phyloP scores from a whole-genome alignment of 2,888 invertebrate genomes.

The Tetragnatha montana region DNA sequence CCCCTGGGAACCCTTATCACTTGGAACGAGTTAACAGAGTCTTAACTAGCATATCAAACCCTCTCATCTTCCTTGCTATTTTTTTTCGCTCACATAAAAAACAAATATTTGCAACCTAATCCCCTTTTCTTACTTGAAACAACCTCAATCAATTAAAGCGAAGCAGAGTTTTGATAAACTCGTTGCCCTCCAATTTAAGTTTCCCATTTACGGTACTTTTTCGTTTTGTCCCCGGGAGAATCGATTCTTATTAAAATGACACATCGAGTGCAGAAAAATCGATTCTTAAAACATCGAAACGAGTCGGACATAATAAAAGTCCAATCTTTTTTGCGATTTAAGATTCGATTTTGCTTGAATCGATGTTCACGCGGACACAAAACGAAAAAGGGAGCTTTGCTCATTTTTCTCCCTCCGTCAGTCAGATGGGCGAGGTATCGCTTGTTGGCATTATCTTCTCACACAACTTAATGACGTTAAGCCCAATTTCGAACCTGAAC shows the following conservation, averaged over 20 bases:
- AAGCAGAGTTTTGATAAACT: neutral
- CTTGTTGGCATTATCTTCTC: neutral
- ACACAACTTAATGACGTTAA: neutral
- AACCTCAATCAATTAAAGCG: neutral
- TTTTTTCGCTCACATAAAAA: neutral
- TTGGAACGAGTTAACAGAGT: neutral
- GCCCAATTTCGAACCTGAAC: slow-evolving; percentile 14
- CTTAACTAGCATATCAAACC: neutral
- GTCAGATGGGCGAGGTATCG: neutral
- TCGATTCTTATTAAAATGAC: too few relatives aligned
- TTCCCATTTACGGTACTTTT: too few relatives aligned
- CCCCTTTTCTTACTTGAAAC: neutral
- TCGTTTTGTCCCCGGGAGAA: too few relatives aligned
- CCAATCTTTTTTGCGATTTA: neutral
- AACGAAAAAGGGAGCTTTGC: neutral
- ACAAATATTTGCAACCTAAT: neutral
- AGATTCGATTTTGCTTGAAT: neutral
- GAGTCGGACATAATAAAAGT: neutral
- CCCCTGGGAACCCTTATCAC: neutral
- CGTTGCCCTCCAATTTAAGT: neutral
- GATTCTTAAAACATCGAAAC: neutral
- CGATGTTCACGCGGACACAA: neutral
- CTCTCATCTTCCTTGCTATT: neutral
- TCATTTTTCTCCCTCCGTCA: neutral
- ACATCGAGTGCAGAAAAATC: too few relatives aligned